Percentiles rank a stretch among this genome's conserved stretches.
Evolutionary conservation across 2,888 invertebrate genomes (phyloP).

Genomic region (Ectemnius cavifrons): DNA sequence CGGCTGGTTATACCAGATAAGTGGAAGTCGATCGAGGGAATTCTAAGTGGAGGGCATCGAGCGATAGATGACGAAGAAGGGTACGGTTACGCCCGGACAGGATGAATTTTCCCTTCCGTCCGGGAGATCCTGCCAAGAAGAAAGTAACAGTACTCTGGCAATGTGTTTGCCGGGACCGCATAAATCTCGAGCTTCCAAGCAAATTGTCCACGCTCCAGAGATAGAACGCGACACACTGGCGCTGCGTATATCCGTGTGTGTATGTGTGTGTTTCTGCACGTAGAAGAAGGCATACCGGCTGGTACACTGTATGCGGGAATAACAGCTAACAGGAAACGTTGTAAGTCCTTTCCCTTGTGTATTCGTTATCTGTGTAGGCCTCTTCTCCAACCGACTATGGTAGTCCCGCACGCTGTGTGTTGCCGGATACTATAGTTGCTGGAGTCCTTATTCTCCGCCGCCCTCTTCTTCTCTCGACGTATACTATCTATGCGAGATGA

Average conservation of each 20-base stretch:
- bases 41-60: too few relatives aligned
- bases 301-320: slow-evolving; percentile 52
- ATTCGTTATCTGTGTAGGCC: slow-evolving; percentile 49
- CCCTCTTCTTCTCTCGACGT: slow-evolving; percentile 35
- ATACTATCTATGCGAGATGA: slow-evolving; percentile 64
- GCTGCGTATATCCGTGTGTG: too few relatives aligned
- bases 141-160: slow-evolving; percentile 70
- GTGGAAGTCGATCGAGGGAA: too few relatives aligned
- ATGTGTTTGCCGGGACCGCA: slow-evolving; percentile 62
- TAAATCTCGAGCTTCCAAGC: slow-evolving; percentile 73
- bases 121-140: slow-evolving; percentile 53
- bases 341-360: slow-evolving; percentile 52
- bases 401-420: slow-evolving; percentile 60
- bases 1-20: too few relatives aligned
- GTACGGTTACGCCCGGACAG: neutral
- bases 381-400: slow-evolving; percentile 53
- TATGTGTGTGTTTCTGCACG: slow-evolving; percentile 15
- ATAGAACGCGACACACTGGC: slow-evolving; percentile 59
- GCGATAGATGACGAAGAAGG: neutral
- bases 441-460: slow-evolving; percentile 12
- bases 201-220: slow-evolving; percentile 69
- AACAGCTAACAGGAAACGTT: slow-evolving; percentile 75
- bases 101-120: slow-evolving; percentile 37
- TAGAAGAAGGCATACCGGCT: slow-evolving; percentile 29
- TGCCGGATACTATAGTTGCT: slow-evolving; percentile 47